These are phyloP conservation scores for Sparus aurata DNA, from an alignment of 2,797 vertebrate species.

Conservation along the genomic window DNA sequence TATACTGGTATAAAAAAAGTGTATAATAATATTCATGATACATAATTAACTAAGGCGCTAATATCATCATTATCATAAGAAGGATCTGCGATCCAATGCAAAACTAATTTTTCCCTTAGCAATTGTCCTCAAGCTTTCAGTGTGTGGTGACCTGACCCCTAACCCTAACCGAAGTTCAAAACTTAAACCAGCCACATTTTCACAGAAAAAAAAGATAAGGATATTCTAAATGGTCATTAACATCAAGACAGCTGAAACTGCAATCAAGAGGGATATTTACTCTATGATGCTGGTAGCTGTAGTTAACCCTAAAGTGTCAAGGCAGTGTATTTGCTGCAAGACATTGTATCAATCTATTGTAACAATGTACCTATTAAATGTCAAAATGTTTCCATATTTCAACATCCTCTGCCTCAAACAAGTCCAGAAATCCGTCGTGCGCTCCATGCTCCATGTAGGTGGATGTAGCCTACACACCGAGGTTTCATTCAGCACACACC, in stretches of 20 bases:
- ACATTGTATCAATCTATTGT: neutral
- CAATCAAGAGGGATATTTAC: neutral
- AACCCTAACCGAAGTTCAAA: neutral
- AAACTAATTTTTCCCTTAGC: too few species aligned
- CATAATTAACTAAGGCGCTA: neutral
- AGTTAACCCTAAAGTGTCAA: neutral
- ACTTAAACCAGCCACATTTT: neutral
- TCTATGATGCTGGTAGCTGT: neutral
- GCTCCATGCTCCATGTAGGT: constrained; percentile 32
- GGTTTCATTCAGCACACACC: constrained; percentile 30
- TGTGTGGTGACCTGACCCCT: neutral
- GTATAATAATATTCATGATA: neutral
- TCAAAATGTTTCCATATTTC: constrained; percentile 36
- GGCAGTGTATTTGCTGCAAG: neutral
- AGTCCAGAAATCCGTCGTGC: constrained; percentile 45
- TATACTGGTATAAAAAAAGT: neutral
- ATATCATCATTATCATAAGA: too few species aligned
- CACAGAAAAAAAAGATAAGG: neutral
- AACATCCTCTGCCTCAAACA: constrained; percentile 37
- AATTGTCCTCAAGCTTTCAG: too few species aligned
- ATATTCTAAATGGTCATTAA: neutral
- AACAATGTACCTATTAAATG: constrained; percentile 4
- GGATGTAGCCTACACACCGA: constrained; percentile 38
- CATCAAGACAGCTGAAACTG: neutral
- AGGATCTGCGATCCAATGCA: too few species aligned